A percentile compares a stretch with the other conserved stretches of the same genome.
Conservation (phyloP, 1,140 invertebrate genomes). For the Brachionus paranguensis region DNA sequence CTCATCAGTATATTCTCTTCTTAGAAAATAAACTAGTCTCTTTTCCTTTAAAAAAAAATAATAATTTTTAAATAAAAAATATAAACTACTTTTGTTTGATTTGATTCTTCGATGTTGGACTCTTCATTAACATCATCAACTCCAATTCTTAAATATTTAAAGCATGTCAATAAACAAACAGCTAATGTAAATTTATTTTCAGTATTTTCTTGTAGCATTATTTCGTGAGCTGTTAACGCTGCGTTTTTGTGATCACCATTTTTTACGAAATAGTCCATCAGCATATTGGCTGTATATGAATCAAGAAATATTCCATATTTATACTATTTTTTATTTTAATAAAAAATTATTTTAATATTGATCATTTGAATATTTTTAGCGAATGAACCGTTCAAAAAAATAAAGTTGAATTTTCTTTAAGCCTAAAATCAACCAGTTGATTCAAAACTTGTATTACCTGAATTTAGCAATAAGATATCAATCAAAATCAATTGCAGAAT, state of each 20-base stretch:
- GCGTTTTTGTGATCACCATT: background rate
- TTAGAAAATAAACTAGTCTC: slow-evolving; percentile 12
- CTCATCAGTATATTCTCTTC: slow-evolving; percentile 21
- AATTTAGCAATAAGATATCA: too few relatives aligned
- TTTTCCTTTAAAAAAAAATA: background rate
- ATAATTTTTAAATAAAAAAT: background rate
- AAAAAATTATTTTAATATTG: too few relatives aligned
- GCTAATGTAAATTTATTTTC: background rate
- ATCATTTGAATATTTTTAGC: background rate
- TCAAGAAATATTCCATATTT: slow-evolving; percentile 35
- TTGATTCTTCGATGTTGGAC: background rate
- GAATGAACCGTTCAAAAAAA: too few relatives aligned
- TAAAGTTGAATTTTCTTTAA: too few relatives aligned
- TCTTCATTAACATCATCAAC: background rate
- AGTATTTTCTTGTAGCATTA: slow-evolving; percentile 27
- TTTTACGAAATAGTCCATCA: slow-evolving; percentile 16
- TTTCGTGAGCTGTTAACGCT: slow-evolving; percentile 22
- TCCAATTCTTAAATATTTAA: background rate
- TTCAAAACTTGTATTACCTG: too few relatives aligned
- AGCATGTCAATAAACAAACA: slow-evolving; percentile 5
- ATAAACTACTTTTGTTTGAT: background rate
- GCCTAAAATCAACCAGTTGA: too few relatives aligned
- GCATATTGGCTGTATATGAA: slow-evolving; percentile 20
- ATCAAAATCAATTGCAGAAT: too few relatives aligned
- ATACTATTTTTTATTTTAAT: background rate